A percentile compares a stretch with the other conserved stretches of the same genome.
Conservation (phyloP, 2,797 vertebrate species). For the Acrossocheilus fasciatus region DNA sequence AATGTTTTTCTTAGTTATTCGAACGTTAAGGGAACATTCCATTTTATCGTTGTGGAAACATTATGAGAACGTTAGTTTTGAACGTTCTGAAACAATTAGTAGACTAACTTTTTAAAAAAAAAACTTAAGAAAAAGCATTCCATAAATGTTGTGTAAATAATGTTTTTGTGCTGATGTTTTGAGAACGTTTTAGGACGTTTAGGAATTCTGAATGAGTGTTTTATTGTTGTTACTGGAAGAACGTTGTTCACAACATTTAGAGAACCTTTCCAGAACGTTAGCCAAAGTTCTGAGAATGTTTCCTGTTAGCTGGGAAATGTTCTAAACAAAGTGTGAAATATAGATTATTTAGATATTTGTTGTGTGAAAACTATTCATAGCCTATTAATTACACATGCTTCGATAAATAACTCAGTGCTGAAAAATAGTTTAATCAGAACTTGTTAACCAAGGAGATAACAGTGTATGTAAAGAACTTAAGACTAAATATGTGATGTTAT, state of each 20-base stretch:
- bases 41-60: not conserved
- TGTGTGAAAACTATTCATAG: not conserved
- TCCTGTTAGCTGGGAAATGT: not conserved
- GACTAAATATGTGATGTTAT: not conserved
- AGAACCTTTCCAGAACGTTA: too few species aligned
- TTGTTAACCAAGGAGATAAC: not conserved
- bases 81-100: not conserved
- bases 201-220: too few species aligned
- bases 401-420: not conserved
- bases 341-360: not conserved
- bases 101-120: too few species aligned
- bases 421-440: not conserved
- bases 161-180: not conserved
- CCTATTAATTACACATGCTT: not conserved
- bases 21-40: not conserved
- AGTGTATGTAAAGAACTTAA: not conserved
- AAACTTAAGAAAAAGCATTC: too few species aligned
- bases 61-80: not conserved
- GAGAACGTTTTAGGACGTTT: too few species aligned
- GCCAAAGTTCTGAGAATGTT: too few species aligned
- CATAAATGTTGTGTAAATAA: too few species aligned
- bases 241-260: too few species aligned
- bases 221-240: too few species aligned
- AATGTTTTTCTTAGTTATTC: not conserved
- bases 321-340: not conserved